Conservation (phyloP, 1,140 invertebrate genomes). For the Triops longicaudatus region DNA sequence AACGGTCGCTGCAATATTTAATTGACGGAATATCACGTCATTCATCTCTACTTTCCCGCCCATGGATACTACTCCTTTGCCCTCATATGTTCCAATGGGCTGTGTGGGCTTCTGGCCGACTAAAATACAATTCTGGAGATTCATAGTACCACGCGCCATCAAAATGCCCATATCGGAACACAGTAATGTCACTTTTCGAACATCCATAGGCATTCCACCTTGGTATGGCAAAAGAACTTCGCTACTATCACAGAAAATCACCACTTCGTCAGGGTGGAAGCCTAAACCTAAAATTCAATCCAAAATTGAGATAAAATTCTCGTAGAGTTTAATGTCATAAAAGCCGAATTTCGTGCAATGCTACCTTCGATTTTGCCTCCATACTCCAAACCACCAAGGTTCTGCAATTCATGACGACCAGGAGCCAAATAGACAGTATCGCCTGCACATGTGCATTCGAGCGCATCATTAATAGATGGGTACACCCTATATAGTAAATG, state of each 20-base stretch:
- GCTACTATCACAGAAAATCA: background rate
- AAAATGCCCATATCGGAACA: constrained; percentile 5
- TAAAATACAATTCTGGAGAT: background rate
- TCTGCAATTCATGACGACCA: background rate
- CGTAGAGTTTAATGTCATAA: background rate
- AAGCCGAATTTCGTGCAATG: background rate
- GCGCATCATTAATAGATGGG: background rate
- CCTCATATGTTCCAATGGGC: background rate
- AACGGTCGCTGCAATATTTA: background rate
- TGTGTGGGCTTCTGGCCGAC: background rate
- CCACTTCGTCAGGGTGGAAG: background rate
- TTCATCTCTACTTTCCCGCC: background rate
- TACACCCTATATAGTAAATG: background rate
- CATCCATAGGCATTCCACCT: background rate
- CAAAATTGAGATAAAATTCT: background rate
- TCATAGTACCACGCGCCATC: background rate
- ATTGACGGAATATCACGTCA: background rate
- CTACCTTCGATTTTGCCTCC: background rate
- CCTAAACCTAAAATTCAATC: background rate
- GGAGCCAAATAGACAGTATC: constrained; percentile 6
- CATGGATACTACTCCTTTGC: background rate
- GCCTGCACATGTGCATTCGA: background rate
- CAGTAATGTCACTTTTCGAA: background rate
- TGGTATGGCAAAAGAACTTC: background rate
- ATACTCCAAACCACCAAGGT: background rate